These are phyloP conservation scores for Stramonita haemastoma DNA, from an alignment of 2,888 invertebrate species.

Conservation along the genomic window DNA sequence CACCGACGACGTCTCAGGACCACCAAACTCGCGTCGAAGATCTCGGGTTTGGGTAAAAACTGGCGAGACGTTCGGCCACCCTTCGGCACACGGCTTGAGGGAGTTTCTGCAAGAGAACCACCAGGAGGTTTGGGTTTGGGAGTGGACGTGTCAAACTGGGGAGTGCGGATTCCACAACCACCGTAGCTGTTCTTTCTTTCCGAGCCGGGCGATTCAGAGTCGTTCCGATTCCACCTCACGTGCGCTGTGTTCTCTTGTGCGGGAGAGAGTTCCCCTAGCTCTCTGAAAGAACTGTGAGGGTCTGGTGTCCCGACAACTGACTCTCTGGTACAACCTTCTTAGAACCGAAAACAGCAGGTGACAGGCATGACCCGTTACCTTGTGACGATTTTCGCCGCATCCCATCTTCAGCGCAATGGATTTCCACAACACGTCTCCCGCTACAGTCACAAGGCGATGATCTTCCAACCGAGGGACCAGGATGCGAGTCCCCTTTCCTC, in stretches of 20 bases:
- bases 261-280: not conserved
- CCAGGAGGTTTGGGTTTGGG: not conserved
- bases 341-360: not conserved
- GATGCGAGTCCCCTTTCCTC: not conserved
- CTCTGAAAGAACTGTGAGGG: not conserved
- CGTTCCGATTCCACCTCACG: not conserved
- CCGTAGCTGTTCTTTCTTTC: not conserved
- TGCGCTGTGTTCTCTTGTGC: not conserved
- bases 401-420: slow-evolving; percentile 21
- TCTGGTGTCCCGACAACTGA: not conserved
- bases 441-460: not conserved
- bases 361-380: not conserved
- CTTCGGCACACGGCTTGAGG: not conserved
- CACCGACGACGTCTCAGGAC: slow-evolving; percentile 38
- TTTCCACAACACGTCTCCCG: not conserved
- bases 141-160: not conserved
- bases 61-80: not conserved
- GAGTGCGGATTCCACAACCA: not conserved
- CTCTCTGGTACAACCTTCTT: not conserved
- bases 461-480: not conserved
- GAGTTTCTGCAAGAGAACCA: not conserved
- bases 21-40: not conserved
- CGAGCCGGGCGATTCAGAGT: not conserved
- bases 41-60: not conserved
- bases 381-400: not conserved